Percentiles rank a stretch among this genome's conserved stretches.
phyloP scores from a whole-genome alignment of 2,797 vertebrate species.

The Chelidonichthys spinosus region DNA sequence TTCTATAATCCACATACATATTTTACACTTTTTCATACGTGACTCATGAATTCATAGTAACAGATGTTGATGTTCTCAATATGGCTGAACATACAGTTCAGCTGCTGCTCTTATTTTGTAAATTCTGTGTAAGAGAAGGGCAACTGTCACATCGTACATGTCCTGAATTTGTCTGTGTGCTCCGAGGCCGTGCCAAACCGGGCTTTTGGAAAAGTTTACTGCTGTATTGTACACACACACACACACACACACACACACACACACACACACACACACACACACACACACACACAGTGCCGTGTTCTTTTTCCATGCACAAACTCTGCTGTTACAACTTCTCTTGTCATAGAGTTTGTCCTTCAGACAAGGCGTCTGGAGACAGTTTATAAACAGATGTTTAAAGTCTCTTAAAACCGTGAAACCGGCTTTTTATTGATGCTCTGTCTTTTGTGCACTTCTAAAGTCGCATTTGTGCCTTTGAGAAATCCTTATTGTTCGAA shows the following conservation, averaged over 20 bases:
- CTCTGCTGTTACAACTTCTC: slow-evolving; percentile 26
- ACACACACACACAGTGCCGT: slow-evolving; percentile 2
- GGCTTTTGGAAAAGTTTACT: slow-evolving; percentile 60
- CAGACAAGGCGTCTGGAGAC: slow-evolving; percentile 41
- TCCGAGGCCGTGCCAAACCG: slow-evolving; percentile 1
- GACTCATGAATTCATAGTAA: slow-evolving; percentile 37
- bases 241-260: slow-evolving; percentile 21
- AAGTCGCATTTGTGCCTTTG: not conserved
- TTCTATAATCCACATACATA: not conserved
- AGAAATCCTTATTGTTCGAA: slow-evolving; percentile 4
- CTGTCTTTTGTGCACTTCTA: slow-evolving; percentile 7
- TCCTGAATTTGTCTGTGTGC: slow-evolving; percentile 15
- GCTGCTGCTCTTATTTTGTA: not conserved
- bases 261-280: slow-evolving; percentile 14
- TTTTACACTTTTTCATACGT: slow-evolving; percentile 10
- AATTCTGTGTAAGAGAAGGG: not conserved
- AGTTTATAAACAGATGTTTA: slow-evolving; percentile 64
- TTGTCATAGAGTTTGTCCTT: slow-evolving; percentile 44
- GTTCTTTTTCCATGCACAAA: slow-evolving; percentile 41
- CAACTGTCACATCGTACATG: slow-evolving; percentile 7
- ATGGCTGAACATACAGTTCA: not conserved
- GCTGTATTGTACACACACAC: slow-evolving; percentile 40
- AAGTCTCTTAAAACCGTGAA: slow-evolving; percentile 47
- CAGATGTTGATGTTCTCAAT: slow-evolving; percentile 50
- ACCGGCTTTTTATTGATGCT: slow-evolving; percentile 44